Conservation (phyloP, 2,113 vertebrate genomes). For the Todiramphus saurophagus region DNA sequence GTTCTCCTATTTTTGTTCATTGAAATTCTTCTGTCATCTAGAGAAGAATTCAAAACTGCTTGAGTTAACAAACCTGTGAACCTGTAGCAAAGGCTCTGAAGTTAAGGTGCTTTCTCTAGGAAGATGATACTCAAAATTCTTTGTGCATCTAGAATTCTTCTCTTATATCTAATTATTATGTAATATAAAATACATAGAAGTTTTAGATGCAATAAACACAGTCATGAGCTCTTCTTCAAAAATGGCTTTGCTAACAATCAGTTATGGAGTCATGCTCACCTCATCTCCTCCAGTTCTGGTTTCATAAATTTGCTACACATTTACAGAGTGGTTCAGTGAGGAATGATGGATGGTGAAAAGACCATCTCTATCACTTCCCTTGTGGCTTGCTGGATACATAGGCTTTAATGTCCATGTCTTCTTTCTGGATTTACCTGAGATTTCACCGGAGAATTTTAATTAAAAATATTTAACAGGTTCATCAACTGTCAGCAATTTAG, state of each 20-base stretch:
- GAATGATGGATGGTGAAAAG: background rate
- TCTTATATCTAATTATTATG: background rate
- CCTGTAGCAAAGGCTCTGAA: background rate
- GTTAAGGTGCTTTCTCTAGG: background rate
- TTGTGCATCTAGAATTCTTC: background rate
- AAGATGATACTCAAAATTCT: background rate
- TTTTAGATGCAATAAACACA: background rate
- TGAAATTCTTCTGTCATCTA: background rate
- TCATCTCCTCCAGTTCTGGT: background rate
- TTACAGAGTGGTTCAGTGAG: background rate
- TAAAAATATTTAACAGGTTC: background rate
- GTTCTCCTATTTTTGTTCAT: background rate
- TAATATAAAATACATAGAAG: background rate
- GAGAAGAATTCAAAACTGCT: background rate
- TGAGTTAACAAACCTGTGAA: background rate
- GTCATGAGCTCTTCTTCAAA: background rate
- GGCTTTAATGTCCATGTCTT: background rate
- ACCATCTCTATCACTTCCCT: background rate
- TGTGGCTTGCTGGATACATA: background rate
- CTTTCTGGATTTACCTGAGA: background rate
- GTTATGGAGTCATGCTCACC: background rate
- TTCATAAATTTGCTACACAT: background rate
- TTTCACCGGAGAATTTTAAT: background rate
- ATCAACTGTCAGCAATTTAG: background rate
- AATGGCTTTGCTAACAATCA: background rate